Evolutionary conservation across 2,888 invertebrate genomes (phyloP).

Genomic region (Teinopalpus imperialis): DNA sequence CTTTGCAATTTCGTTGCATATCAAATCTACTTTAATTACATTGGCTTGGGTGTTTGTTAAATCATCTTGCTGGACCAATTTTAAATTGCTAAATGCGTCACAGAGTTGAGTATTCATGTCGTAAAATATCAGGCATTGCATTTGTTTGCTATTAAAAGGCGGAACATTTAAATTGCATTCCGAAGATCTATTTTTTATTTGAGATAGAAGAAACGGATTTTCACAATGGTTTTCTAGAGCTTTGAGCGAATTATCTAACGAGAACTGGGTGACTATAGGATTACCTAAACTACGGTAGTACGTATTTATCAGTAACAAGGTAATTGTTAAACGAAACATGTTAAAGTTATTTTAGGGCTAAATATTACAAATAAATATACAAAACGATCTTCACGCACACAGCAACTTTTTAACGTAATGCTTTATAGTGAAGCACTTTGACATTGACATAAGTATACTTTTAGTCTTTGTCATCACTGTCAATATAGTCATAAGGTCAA

Average conservation of each 20-base stretch:
- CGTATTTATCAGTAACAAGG: constrained; percentile 52
- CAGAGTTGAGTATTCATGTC: constrained; percentile 66
- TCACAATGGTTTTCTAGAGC: constrained; percentile 49
- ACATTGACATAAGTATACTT: constrained; percentile 11
- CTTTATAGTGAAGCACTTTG: constrained; percentile 4
- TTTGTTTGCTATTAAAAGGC: constrained; percentile 42
- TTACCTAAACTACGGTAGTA: constrained; percentile 53
- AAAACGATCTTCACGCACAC: constrained; percentile 10
- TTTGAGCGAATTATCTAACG: constrained; percentile 32
- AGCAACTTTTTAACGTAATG: not conserved
- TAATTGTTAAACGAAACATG: constrained; percentile 56
- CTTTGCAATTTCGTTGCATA: constrained; percentile 48
- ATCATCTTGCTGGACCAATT: constrained; percentile 42
- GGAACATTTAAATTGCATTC: constrained; percentile 47
- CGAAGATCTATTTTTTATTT: constrained; percentile 44
- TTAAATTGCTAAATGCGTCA: constrained; percentile 37
- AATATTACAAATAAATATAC: constrained; percentile 6
- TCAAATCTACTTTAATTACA: constrained; percentile 43
- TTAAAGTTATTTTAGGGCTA: constrained; percentile 1
- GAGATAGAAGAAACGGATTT: constrained; percentile 47
- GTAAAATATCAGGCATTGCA: constrained; percentile 64
- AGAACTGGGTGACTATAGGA: constrained; percentile 39
- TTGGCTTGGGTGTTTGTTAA: constrained; percentile 39
- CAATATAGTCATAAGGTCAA: too few relatives aligned
- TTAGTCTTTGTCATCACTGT: too few relatives aligned